Conservation (phyloP, 2,888 invertebrate genomes). For the Apeira syringaria region DNA sequence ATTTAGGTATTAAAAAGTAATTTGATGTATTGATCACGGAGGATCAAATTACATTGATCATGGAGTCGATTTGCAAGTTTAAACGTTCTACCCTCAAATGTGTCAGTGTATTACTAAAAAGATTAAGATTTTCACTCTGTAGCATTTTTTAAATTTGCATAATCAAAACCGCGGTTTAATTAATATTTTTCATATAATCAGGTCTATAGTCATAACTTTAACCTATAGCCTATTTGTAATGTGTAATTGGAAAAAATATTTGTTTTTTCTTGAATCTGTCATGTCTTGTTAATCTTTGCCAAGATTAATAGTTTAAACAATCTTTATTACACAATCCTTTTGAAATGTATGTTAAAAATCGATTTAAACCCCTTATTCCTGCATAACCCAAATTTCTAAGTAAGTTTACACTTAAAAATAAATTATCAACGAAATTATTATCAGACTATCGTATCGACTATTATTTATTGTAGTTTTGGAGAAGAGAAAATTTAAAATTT, state of each 20-base stretch:
- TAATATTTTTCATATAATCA: too few relatives aligned
- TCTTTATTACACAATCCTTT: too few relatives aligned
- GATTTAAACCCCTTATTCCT: conserved; percentile 1
- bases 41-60: too few relatives aligned
- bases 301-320: neutral
- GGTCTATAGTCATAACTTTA: too few relatives aligned
- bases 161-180: too few relatives aligned
- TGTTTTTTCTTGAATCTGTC: neutral
- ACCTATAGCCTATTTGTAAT: conserved; percentile 6
- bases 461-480: conserved; percentile 16
- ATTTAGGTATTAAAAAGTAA: too few relatives aligned
- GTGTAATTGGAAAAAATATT: neutral
- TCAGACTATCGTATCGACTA: conserved; percentile 16
- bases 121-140: too few relatives aligned
- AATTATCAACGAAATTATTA: conserved; percentile 34
- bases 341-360: neutral
- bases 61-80: too few relatives aligned
- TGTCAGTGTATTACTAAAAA: too few relatives aligned
- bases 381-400: conserved; percentile 13
- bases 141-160: too few relatives aligned
- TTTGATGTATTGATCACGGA: too few relatives aligned
- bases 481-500: neutral
- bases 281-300: neutral
- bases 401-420: conserved; percentile 16
- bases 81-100: too few relatives aligned